These are phyloP conservation scores for Neoaliturus tenellus DNA, from an alignment of 2,888 invertebrate genomes.

Conservation along the genomic window DNA sequence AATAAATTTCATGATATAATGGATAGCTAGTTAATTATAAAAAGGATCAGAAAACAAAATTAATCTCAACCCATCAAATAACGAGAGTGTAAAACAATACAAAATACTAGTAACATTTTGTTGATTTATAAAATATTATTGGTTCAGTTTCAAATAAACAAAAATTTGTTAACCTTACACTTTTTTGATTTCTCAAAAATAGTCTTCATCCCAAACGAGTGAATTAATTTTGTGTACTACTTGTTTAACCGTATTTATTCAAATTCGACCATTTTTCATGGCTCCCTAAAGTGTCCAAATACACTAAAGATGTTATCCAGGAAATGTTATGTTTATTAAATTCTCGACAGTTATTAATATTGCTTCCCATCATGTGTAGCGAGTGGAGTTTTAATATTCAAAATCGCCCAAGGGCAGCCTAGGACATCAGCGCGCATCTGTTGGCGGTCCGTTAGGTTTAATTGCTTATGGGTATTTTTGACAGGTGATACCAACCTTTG, in stretches of 20 bases:
- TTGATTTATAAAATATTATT: too few relatives aligned
- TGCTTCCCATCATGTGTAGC: conserved; percentile 4
- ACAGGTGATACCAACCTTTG: not conserved
- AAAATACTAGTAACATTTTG: too few relatives aligned
- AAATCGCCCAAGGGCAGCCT: conserved; percentile 20
- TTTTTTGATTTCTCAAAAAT: not conserved
- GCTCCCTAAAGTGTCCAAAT: not conserved
- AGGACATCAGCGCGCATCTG: not conserved
- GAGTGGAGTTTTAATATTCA: conserved; percentile 30
- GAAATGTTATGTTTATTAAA: conserved; percentile 23
- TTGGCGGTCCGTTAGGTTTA: conserved; percentile 11
- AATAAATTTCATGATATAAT: too few relatives aligned
- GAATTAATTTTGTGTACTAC: not conserved
- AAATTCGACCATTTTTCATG: conserved; percentile 10
- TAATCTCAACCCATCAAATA: too few relatives aligned
- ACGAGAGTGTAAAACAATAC: too few relatives aligned
- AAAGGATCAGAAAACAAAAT: too few relatives aligned
- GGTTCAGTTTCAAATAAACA: too few relatives aligned
- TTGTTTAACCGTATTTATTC: not conserved
- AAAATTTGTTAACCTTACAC: too few relatives aligned
- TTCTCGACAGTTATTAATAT: conserved; percentile 23
- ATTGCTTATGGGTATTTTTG: not conserved
- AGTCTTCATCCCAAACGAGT: not conserved
- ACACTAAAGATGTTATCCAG: conserved; percentile 36
- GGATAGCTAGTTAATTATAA: too few relatives aligned